A percentile compares a stretch with the other conserved stretches of the same genome.
Conservation (phyloP, 23 tunicate species). For the Trididemnum nubilum region DNA sequence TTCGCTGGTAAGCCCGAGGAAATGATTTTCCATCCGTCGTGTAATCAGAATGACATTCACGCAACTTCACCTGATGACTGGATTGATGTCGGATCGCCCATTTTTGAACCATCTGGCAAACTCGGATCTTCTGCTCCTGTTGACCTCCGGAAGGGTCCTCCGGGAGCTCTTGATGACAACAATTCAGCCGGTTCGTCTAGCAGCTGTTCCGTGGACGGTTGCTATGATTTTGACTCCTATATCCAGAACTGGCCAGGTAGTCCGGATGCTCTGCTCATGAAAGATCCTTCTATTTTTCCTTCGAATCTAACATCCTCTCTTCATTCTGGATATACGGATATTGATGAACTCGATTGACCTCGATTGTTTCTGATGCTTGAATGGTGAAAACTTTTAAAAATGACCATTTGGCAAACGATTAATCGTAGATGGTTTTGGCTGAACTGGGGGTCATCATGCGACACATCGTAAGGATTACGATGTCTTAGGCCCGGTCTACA, state of each 20-base stretch:
- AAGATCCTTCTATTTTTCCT: not conserved
- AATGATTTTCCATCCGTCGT: not conserved
- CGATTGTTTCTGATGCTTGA: not conserved
- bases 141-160: not conserved
- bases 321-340: not conserved
- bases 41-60: not conserved
- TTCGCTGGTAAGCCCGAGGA: not conserved
- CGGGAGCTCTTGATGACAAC: not conserved
- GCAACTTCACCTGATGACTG: constrained; percentile 56
- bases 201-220: constrained; percentile 57
- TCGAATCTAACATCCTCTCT: not conserved
- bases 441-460: no score
- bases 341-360: constrained; percentile 24
- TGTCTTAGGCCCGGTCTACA: no score
- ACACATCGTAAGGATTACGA: no score
- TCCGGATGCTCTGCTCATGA: not conserved
- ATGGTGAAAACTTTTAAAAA: no score
- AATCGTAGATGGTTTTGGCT: no score
- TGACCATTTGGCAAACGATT: no score
- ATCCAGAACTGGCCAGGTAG: constrained; percentile 15
- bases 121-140: not conserved
- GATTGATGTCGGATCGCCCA: constrained; percentile 67
- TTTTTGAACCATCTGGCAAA: not conserved
- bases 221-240: constrained; percentile 51
- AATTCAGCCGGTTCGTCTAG: constrained; percentile 32